phyloP scores from a whole-genome alignment of 2,113 vertebrate species.

The Lagopus muta region DNA sequence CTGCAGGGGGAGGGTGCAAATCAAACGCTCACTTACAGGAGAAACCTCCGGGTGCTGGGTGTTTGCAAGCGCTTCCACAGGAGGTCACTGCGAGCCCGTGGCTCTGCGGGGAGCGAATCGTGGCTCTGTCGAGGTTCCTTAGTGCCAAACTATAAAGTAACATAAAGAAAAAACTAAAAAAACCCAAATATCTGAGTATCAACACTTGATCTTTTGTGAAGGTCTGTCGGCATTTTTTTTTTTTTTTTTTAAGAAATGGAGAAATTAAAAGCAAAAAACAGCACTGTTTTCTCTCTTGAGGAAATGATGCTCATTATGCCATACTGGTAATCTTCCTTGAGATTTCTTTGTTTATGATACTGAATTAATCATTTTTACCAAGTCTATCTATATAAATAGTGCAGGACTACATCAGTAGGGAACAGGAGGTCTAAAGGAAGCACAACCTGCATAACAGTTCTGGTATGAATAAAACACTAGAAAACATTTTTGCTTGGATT shows the following conservation, averaged over 20 bases:
- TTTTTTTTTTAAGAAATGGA: background rate
- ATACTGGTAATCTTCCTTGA: background rate
- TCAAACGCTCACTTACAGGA: fast-evolving
- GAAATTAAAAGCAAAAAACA: background rate
- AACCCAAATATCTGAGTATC: background rate
- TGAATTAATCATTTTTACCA: background rate
- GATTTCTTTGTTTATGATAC: background rate
- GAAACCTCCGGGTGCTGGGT: background rate
- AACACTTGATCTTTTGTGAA: background rate
- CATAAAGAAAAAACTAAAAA: background rate
- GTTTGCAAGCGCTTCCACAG: slow-evolving; percentile 37
- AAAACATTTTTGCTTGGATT: background rate
- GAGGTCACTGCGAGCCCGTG: slow-evolving; percentile 64
- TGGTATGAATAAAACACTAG: background rate
- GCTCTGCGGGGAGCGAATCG: background rate
- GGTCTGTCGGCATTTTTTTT: background rate
- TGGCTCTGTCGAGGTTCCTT: background rate
- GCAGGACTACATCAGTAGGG: background rate
- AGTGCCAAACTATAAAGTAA: background rate
- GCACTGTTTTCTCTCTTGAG: background rate
- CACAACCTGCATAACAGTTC: background rate
- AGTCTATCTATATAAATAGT: background rate
- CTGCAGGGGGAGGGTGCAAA: fast-evolving
- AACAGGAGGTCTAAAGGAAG: background rate
- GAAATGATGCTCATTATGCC: background rate